Base-by-base conservation (phyloP, 2,888 invertebrate genomes). In the Lepidonotus clava region DNA sequence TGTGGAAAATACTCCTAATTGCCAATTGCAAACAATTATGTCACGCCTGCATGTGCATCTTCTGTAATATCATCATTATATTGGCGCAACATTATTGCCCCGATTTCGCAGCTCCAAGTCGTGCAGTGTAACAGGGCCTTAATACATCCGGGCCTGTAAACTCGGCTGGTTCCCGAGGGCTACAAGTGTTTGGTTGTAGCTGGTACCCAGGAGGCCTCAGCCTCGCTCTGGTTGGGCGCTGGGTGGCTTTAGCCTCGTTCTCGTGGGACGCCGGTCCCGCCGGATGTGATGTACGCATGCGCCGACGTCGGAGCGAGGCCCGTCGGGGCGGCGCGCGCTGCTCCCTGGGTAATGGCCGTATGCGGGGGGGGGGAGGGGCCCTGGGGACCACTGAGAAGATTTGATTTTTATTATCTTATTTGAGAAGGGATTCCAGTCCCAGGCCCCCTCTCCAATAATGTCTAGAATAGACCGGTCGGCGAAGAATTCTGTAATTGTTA, bases 121-220 rank as follows among this genome's bases (percentile, higher is more conserved):
- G n/a, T n/a, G n/a, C n/a, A n/a, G n/a, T n/a, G n/a, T n/a, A n/a
- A n/a, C n/a, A n/a, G n/a, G n/a, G n/a, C n/a, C n/a, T 80, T 80
- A 80, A 80, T 80, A 80, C 28, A 80, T 80, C 80, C 14, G 2
- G 2, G 51, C n/a, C 51, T 28, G 80, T 80, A 80, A 80, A 46
- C 51, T 41, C 46, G 80, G 24, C 24, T 18, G 46, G n/a, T 28
- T 80, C 80, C 80, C 80, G 32, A 41, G 80, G 80, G 80, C 11
- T 18, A 46, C 80, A 80, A 80, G 80, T 80, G 80, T 80, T 80
- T 80, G 80, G 80, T 80, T 80, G 80, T 46, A 80, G 80, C 80
- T 24, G 24, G 4, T 1, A 28, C 71, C 51, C 41, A 32, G 6
- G 80, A 46, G 46, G 34, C 28, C 1, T 34, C 80, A 38, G 11